Conservation (phyloP, 2,797 vertebrate genomes). For the Lagothrix lagotricha region DNA sequence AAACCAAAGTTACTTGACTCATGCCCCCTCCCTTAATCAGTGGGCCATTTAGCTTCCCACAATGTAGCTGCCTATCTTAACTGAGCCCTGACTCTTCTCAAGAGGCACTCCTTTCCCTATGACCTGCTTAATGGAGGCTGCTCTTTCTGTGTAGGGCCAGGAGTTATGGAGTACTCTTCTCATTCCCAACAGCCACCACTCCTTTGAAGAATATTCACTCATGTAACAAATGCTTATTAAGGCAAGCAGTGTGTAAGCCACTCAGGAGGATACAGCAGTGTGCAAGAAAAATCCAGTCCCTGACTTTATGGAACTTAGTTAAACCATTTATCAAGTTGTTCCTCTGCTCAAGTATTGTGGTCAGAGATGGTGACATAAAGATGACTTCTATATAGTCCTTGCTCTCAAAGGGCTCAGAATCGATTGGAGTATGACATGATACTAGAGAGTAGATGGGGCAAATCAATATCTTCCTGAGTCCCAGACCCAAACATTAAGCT, state of each 20-base stretch:
- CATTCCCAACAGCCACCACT: not conserved
- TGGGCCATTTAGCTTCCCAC: not conserved
- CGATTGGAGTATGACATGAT: not conserved
- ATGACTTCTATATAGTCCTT: not conserved
- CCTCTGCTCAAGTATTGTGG: not conserved
- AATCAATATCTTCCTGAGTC: not conserved
- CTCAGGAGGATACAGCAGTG: not conserved
- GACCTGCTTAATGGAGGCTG: not conserved
- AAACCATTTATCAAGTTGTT: not conserved
- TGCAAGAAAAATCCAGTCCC: not conserved
- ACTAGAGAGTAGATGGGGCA: not conserved
- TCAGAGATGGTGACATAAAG: not conserved
- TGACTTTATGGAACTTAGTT: not conserved
- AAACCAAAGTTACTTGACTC: slow-evolving; percentile 6
- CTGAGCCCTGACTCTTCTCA: not conserved
- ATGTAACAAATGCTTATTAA: not conserved
- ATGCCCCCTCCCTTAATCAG: not conserved
- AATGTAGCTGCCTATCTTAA: not conserved
- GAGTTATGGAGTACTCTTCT: not conserved
- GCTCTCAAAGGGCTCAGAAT: not conserved
- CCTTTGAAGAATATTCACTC: not conserved
- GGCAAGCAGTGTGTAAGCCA: not conserved
- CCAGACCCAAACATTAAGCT: not conserved
- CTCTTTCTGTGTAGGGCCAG: not conserved
- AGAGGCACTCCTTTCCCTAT: not conserved